Evolutionary conservation across 23 tunicate genomes (phyloP).

Genomic region (Oikopleura dioica): DNA sequence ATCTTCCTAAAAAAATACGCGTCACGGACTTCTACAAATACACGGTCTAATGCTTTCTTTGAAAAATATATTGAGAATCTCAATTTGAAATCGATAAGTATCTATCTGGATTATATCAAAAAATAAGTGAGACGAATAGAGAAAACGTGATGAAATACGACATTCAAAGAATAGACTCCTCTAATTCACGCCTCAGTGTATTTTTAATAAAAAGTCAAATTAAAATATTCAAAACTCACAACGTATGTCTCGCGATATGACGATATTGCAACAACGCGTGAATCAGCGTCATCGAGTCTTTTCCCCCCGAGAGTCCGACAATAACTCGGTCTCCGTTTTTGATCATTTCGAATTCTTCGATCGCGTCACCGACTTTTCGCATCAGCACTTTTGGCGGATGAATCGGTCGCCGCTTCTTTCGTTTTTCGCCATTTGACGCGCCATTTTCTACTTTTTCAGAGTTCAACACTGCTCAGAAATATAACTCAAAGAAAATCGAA

Average conservation of each 20-base stretch:
- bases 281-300: constrained; percentile 18
- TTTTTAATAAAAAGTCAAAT: no score
- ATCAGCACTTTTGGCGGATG: constrained; percentile 5
- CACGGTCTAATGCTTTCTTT: no score
- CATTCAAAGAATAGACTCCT: no score
- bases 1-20: not conserved
- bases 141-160: no score
- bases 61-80: no score
- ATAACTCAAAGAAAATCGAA: no score
- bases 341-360: constrained; percentile 73
- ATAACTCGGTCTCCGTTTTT: constrained; percentile 48
- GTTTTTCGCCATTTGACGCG: not conserved
- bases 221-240: no score
- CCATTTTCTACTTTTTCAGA: constrained; percentile 14
- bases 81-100: no score
- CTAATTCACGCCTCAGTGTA: no score
- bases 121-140: no score
- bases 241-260: not conserved
- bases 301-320: constrained; percentile 95
- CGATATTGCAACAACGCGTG: constrained; percentile 7
- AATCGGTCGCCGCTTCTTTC: constrained; percentile 2
- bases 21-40: not conserved
- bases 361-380: constrained; percentile 24
- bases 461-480: no score
- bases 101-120: no score